These are phyloP conservation scores for Bombus vancouverensis DNA, from an alignment of 1,140 invertebrate genomes.

Conservation along the genomic window DNA sequence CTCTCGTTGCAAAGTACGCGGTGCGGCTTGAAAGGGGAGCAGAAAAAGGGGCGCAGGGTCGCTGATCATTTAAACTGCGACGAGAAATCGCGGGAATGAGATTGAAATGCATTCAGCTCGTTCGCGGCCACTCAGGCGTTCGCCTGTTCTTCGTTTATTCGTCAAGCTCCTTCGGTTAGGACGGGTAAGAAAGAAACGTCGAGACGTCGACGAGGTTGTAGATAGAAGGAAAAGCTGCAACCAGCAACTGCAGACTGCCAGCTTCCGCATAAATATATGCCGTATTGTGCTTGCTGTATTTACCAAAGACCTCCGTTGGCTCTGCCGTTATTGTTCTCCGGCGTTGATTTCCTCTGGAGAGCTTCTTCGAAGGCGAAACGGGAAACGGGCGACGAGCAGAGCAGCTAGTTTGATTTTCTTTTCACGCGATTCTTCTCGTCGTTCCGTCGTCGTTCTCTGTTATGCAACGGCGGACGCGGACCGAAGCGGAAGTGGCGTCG, in stretches of 20 bases:
- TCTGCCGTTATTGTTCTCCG: slow-evolving; percentile 44
- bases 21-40: not conserved
- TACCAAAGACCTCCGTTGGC: slow-evolving; percentile 47
- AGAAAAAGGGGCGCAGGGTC: not conserved
- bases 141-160: slow-evolving; percentile 18
- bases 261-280: slow-evolving; percentile 55
- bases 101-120: slow-evolving; percentile 65
- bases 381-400: slow-evolving; percentile 17
- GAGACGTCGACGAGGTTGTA: slow-evolving; percentile 7
- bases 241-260: slow-evolving; percentile 9
- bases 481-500: slow-evolving; percentile 38
- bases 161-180: not conserved
- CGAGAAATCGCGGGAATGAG: slow-evolving; percentile 61
- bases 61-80: slow-evolving; percentile 52
- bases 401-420: slow-evolving; percentile 60
- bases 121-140: slow-evolving; percentile 61
- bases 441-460: not conserved
- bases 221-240: slow-evolving; percentile 3
- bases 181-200: slow-evolving; percentile 27
- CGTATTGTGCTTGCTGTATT: slow-evolving; percentile 52
- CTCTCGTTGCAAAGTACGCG: not conserved
- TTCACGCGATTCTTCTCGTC: slow-evolving; percentile 50
- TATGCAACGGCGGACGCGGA: not conserved
- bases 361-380: slow-evolving; percentile 17
- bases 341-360: slow-evolving; percentile 53